Evolutionary conservation across 2,113 vertebrate genomes (phyloP), one percentile per base, ranked within the genome.

Genomic region (Misgurnus anguillicaudatus): DNA sequence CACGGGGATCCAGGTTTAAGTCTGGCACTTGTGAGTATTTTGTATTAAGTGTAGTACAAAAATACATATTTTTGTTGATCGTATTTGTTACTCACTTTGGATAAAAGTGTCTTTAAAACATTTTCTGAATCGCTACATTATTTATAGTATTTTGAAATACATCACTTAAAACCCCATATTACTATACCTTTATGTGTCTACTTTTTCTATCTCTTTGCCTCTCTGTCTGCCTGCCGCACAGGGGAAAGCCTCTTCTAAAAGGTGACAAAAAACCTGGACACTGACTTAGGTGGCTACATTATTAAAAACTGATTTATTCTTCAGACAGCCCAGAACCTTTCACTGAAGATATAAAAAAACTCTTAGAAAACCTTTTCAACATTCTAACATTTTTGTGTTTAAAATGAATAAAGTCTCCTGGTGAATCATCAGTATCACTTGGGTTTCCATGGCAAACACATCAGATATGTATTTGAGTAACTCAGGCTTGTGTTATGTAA

Each of bases 301-400:
- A 69, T 24, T 65, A 68, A 53, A 41, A 48, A 62, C 41, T 76
- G 61, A 76, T 53, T 64, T 76, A 16, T 74, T 61, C 57, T 38
- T 39, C 31, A 53, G 73, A 64, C 45, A 51, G 61, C 73, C 24
- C 17, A 19, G 42, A 3, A 13, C 60, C 9, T 31, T 62, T 62
- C 11, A 57, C 60, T 31, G 60, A 13, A 6, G 14, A 60, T 31
- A 83, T 38, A 57, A 83, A 60, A n/a, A 60, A 60, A 45, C 39
- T 47, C 39, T 74, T n/a, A 47, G 24, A 61, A 71, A 36, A 42
- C 6, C 0, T 0, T 0, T 58, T 72, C 24, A 31, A 31, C 24
- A 24, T 70, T 55, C 41, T 58, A 58, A 72, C 24, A 55, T 38
- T 72, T 72, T 41, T 72, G 71, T 41, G 21, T 61, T 74, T 60